These are phyloP conservation scores for Hippocampus zosterae DNA, from an alignment of 2,113 vertebrate genomes.

Conservation along the genomic window DNA sequence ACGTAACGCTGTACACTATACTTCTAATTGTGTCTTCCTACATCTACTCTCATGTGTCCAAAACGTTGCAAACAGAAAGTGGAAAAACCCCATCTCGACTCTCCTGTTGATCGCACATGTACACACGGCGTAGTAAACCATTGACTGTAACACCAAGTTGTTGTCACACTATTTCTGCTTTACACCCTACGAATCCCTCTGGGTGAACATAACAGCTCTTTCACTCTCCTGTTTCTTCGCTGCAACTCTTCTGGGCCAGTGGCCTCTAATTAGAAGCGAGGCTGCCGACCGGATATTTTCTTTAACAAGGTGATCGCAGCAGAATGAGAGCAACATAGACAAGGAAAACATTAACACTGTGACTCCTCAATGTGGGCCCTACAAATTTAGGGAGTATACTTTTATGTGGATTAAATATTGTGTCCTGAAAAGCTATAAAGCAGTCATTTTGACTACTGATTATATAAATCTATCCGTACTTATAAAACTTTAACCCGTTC, in stretches of 20 bases:
- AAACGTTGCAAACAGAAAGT: background rate
- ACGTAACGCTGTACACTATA: no score
- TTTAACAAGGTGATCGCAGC: slow-evolving; percentile 70
- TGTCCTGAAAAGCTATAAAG: slow-evolving; percentile 54
- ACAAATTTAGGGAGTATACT: slow-evolving; percentile 56
- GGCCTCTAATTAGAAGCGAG: slow-evolving; percentile 72
- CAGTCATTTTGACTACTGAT: slow-evolving; percentile 45
- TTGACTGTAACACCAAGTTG: slow-evolving; percentile 53
- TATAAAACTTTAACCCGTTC: slow-evolving; percentile 45
- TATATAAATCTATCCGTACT: slow-evolving; percentile 64
- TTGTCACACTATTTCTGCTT: slow-evolving; percentile 63
- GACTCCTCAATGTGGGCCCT: slow-evolving; percentile 49
- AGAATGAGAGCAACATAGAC: slow-evolving; percentile 67
- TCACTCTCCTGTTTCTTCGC: slow-evolving; percentile 54
- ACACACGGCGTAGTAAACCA: slow-evolving; percentile 46
- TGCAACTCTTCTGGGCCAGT: slow-evolving; percentile 56
- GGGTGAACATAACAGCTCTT: slow-evolving; percentile 62
- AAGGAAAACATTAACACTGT: slow-evolving; percentile 58
- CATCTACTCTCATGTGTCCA: background rate
- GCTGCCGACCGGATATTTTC: slow-evolving; percentile 65
- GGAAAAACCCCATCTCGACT: background rate
- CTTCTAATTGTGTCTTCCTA: background rate
- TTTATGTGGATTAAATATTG: slow-evolving; percentile 62
- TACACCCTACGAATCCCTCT: slow-evolving; percentile 61
- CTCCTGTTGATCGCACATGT: slow-evolving; percentile 45